Percentiles rank a stretch among this genome's conserved stretches.
Evolutionary conservation across 2,888 invertebrate species (phyloP).

Genomic region (Cantharis rustica): DNA sequence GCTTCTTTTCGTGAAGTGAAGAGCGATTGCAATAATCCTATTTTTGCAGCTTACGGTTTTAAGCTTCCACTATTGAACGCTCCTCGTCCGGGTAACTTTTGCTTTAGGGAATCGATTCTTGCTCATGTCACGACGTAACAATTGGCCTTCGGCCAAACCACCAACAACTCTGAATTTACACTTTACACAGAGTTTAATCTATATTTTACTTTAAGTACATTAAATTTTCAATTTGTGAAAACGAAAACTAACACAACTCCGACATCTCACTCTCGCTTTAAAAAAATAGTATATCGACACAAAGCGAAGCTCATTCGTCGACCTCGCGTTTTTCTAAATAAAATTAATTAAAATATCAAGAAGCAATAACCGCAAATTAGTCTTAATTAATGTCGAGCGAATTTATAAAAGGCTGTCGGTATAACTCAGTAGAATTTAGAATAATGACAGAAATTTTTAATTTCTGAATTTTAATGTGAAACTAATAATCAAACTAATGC

Average conservation of each 20-base stretch:
- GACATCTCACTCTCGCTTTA: background rate
- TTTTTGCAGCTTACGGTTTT: constrained; percentile 39
- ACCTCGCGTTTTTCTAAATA: background rate
- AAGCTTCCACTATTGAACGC: constrained; percentile 30
- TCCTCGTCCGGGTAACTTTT: constrained; percentile 34
- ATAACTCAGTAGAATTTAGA: no score
- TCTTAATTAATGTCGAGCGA: background rate
- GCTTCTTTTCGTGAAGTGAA: constrained; percentile 20
- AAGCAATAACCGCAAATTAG: background rate
- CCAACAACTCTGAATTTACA: constrained; percentile 27
- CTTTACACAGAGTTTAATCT: constrained; percentile 14
- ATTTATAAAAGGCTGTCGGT: no score
- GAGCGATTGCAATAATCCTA: constrained; percentile 36
- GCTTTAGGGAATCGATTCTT: constrained; percentile 33
- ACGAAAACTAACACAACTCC: background rate
- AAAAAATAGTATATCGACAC: background rate
- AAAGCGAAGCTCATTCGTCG: background rate
- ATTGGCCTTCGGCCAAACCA: constrained; percentile 32
- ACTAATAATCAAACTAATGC: background rate
- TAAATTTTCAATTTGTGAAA: background rate
- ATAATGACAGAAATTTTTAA: background rate
- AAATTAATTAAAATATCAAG: background rate
- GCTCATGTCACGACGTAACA: constrained; percentile 29
- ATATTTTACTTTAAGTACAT: background rate
- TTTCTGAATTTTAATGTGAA: background rate